These are phyloP conservation scores for Phrynosoma blainvillii DNA, from an alignment of 2,113 vertebrate genomes.

Conservation along the genomic window DNA sequence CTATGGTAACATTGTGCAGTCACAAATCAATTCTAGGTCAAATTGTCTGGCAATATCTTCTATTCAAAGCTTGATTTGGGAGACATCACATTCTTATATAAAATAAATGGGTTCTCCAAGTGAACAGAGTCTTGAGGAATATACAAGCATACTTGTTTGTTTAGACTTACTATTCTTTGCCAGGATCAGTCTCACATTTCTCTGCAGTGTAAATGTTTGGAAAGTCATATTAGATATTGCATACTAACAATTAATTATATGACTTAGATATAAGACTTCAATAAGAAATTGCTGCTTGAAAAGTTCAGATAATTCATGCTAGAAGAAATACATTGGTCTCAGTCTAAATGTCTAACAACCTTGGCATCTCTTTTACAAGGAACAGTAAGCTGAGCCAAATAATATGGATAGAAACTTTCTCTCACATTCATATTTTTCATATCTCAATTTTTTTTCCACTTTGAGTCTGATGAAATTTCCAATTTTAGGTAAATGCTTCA, in stretches of 20 bases:
- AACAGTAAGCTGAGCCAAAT: too few relatives aligned
- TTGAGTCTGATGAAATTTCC: too few relatives aligned
- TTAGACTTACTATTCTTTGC: neutral
- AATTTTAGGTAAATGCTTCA: too few relatives aligned
- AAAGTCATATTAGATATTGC: neutral
- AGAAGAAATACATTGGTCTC: neutral
- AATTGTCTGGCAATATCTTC: constrained; percentile 5
- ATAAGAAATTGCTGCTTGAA: neutral
- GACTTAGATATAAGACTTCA: too few relatives aligned
- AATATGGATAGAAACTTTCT: too few relatives aligned
- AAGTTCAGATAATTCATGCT: neutral
- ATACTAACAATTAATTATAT: neutral
- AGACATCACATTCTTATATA: constrained; percentile 6
- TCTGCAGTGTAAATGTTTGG: neutral
- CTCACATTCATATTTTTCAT: too few relatives aligned
- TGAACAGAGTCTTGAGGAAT: neutral
- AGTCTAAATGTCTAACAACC: too few relatives aligned
- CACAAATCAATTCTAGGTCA: constrained; percentile 4
- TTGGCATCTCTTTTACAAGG: too few relatives aligned
- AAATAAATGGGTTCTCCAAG: neutral
- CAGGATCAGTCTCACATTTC: neutral
- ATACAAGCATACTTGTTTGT: neutral
- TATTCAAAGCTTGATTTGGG: neutral
- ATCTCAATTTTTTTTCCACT: too few relatives aligned
- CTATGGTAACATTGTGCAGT: neutral